A percentile compares a stretch with the other conserved stretches of the same genome.
Conservation (phyloP, 2,888 invertebrate genomes). For the Drosophila limbata region DNA sequence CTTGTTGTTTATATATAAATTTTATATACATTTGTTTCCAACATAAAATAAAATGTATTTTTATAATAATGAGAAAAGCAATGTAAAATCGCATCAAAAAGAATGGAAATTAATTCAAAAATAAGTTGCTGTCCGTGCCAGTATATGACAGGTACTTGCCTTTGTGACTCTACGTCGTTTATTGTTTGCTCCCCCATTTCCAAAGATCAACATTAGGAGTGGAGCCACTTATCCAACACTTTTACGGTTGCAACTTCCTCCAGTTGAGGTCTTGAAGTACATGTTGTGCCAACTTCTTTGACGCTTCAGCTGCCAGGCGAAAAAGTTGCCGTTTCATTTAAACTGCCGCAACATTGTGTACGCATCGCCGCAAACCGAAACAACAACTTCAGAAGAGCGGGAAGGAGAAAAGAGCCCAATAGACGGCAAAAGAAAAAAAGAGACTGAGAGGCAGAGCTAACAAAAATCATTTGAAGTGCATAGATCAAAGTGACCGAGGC, state of each 20-base stretch:
- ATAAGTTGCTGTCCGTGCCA: not conserved
- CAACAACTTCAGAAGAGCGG: slow-evolving; percentile 4
- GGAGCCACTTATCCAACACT: slow-evolving; percentile 52
- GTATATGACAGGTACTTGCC: not conserved
- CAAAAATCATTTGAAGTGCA: slow-evolving; percentile 76
- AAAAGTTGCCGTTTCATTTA: slow-evolving; percentile 79
- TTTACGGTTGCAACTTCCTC: slow-evolving; percentile 50
- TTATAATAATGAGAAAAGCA: too few relatives aligned
- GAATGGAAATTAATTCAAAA: not conserved
- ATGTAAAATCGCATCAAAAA: not conserved
- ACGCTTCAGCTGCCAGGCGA: slow-evolving; percentile 58
- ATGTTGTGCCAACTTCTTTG: slow-evolving; percentile 66
- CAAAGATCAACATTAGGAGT: slow-evolving; percentile 37
- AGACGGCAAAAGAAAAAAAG: slow-evolving; percentile 21
- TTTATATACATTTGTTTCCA: too few relatives aligned
- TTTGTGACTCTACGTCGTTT: not conserved
- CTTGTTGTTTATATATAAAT: too few relatives aligned
- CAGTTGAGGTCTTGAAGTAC: slow-evolving; percentile 34
- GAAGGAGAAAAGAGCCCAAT: slow-evolving; percentile 19
- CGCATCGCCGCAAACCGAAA: slow-evolving; percentile 65
- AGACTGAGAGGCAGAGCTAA: slow-evolving; percentile 32
- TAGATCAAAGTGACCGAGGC: slow-evolving; percentile 78
- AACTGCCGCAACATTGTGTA: slow-evolving; percentile 74
- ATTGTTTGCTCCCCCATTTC: slow-evolving; percentile 12
- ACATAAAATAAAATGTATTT: too few relatives aligned